phyloP scores from a whole-genome alignment of 2,888 invertebrate species.

The Pycnomerus fuliginosus region DNA sequence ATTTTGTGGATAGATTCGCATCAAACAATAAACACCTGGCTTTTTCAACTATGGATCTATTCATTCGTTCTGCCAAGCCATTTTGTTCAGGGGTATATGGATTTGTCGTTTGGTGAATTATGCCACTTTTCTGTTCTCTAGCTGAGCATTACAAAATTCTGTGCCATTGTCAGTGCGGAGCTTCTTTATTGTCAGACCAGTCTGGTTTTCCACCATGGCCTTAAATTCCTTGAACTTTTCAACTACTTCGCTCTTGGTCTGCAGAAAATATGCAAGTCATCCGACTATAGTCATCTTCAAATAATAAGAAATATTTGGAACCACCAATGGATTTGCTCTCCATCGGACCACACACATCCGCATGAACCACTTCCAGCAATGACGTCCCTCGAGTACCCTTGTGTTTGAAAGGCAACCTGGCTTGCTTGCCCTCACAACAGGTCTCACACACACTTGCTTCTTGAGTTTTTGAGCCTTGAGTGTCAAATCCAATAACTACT shows the following conservation, averaged over 20 bases:
- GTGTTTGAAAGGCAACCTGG: slow-evolving; percentile 25
- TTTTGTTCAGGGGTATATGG: neutral
- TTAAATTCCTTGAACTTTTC: slow-evolving; percentile 35
- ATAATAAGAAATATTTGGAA: slow-evolving; percentile 35
- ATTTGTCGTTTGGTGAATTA: slow-evolving; percentile 34
- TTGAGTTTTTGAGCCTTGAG: neutral
- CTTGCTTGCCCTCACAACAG: slow-evolving; percentile 17
- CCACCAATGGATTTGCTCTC: slow-evolving; percentile 29
- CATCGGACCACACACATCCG: slow-evolving; percentile 35
- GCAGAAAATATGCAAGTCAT: slow-evolving; percentile 32
- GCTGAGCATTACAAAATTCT: slow-evolving; percentile 15
- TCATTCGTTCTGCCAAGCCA: neutral
- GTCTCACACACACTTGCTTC: slow-evolving; percentile 3
- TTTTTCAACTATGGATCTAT: neutral
- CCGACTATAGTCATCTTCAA: slow-evolving; percentile 40
- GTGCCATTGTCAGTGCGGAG: slow-evolving; percentile 36
- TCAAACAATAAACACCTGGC: slow-evolving; percentile 16
- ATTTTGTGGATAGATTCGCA: slow-evolving; percentile 4
- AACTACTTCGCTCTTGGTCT: slow-evolving; percentile 33
- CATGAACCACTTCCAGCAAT: slow-evolving; percentile 24
- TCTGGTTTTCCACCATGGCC: slow-evolving; percentile 36
- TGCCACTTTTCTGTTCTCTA: slow-evolving; percentile 33
- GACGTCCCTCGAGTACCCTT: slow-evolving; percentile 15
- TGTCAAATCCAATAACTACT: neutral
- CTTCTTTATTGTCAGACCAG: slow-evolving; percentile 31